phyloP scores from a whole-genome alignment of 2,888 invertebrate genomes.

The Aporophyla lueneburgensis region DNA sequence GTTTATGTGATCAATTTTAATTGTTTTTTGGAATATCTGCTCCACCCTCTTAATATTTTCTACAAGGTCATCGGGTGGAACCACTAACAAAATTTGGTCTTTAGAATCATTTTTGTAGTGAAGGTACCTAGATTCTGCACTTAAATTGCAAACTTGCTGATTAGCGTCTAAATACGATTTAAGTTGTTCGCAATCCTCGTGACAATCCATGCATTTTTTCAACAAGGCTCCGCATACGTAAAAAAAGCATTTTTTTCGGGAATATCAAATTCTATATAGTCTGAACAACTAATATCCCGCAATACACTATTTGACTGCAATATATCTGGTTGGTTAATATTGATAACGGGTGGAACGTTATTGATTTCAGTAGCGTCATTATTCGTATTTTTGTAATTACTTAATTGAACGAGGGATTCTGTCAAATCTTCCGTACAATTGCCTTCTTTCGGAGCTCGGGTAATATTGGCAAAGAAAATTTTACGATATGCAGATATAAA shows the following conservation, averaged over 20 bases:
- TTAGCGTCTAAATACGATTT: conserved; percentile 14
- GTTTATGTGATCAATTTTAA: conserved; percentile 37
- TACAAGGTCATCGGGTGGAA: conserved; percentile 43
- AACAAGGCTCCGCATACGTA: conserved; percentile 37
- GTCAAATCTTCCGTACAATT: conserved; percentile 44
- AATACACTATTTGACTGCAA: conserved; percentile 27
- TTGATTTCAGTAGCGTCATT: conserved; percentile 29
- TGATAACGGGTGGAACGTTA: conserved; percentile 21
- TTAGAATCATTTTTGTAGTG: conserved; percentile 13
- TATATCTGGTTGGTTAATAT: conserved; percentile 24
- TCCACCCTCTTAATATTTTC: conserved; percentile 44
- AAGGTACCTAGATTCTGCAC: conserved; percentile 20
- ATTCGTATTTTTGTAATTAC: conserved; percentile 11
- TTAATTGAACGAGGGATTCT: conserved; percentile 36
- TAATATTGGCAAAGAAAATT: conserved; percentile 32
- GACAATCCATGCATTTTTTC: conserved; percentile 38
- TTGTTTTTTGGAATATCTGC: conserved; percentile 40
- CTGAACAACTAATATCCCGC: conserved; percentile 29
- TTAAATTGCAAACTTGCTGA: conserved; percentile 21
- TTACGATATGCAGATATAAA: conserved; percentile 24
- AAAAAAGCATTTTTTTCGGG: conserved; percentile 40
- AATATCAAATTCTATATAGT: conserved; percentile 36
- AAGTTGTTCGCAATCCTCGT: conserved; percentile 13
- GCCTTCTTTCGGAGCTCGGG: conserved; percentile 43
- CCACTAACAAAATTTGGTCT: conserved; percentile 27